Evolutionary conservation across 2,113 vertebrate species (phyloP), one percentile per base, ranked within the genome.

Genomic region (Eulacestoma nigropectus): DNA sequence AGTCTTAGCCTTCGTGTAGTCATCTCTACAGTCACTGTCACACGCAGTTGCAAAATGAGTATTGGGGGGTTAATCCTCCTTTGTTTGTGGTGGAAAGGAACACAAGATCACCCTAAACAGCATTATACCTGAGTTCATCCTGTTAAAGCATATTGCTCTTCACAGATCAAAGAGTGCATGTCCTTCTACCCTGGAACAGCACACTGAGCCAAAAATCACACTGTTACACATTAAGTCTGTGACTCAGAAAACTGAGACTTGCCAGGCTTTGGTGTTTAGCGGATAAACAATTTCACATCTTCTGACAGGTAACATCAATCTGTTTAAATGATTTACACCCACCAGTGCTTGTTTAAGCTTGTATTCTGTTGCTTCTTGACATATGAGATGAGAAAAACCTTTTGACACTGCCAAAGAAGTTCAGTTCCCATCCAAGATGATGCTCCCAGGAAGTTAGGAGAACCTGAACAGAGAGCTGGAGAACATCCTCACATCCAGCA

Each of bases 241-340:
- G 87, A 95, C 67, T 94, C 93, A 96, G 63, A 93, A 94, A 87
- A 90, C 10, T 55, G 50, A 95, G 60, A 78, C 50, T 84, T 93
- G 85, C 46, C 82, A 95, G 59, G 72, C 44, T 93, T 80, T 22
- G 49, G 64, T 90, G 75, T 90, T 96, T 53, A 84, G 39, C n/a
- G 13, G 35, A 88, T 88, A 97, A 94, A 90, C 89, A 92, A 96
- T 75, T 74, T 70, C 90, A 89, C n/a, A 68, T 87, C 74, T 76
- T 93, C 46, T 94, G 94, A 92, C 87, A 95, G 75, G 85, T 88
- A 93, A 69, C 87, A 93, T 96, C 90, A 95, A 96, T 95, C 79
- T 77, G 52, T 74, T 94, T 83, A 90, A 91, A 15, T 81, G 78
- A 83, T 84, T 90, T 86, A 69, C 75, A 91, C 68, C 72, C 72